Conservation (phyloP, 2,888 invertebrate species). For the Amiota communis region DNA sequence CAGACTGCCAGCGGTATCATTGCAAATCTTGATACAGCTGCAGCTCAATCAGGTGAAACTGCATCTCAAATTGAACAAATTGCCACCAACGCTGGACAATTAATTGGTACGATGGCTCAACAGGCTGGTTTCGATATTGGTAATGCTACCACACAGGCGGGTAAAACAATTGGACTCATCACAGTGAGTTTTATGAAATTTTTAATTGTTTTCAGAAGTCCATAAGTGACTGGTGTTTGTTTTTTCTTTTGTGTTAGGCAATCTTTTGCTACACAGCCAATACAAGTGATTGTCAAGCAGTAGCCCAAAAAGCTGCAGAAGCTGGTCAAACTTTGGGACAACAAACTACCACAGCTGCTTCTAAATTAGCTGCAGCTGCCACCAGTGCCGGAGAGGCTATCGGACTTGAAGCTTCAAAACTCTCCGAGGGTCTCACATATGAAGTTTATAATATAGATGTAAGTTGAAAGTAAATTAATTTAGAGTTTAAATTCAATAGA, state of each 20-base stretch:
- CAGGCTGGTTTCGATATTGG: neutral
- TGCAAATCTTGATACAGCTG: neutral
- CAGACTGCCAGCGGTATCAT: neutral
- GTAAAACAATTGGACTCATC: too few relatives aligned
- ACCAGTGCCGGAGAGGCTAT: constrained; percentile 16
- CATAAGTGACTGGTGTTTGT: too few relatives aligned
- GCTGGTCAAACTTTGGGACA: too few relatives aligned
- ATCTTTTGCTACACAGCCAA: too few relatives aligned
- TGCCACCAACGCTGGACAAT: neutral
- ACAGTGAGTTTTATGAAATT: too few relatives aligned
- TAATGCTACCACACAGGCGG: neutral
- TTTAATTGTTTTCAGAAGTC: too few relatives aligned
- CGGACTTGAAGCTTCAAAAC: neutral
- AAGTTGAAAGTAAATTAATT: neutral
- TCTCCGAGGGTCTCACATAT: neutral
- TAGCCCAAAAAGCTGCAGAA: too few relatives aligned
- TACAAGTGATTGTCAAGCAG: too few relatives aligned
- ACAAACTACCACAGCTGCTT: neutral
- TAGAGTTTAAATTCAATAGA: too few relatives aligned
- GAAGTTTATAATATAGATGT: neutral
- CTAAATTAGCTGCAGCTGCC: neutral
- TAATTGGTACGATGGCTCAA: neutral
- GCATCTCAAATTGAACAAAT: neutral
- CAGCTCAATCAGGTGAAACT: neutral
- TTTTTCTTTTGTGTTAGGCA: too few relatives aligned